phyloP scores from a whole-genome alignment of 2,888 invertebrate species.

The Sarcophaga caerulescens region DNA sequence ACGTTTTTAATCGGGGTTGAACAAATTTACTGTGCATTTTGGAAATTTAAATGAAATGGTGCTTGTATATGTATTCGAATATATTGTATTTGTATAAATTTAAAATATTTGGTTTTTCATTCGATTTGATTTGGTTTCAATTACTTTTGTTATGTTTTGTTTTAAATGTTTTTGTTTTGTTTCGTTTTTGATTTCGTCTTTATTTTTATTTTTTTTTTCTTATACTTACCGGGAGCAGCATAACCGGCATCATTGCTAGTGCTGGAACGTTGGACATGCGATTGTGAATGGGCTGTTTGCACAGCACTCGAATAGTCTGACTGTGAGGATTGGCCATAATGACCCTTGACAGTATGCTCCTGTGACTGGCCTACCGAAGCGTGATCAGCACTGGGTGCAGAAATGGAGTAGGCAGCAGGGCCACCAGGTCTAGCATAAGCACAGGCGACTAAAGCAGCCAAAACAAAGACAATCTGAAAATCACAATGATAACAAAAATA shows the following conservation, averaged over 20 bases:
- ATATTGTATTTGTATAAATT: not conserved
- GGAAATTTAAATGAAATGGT: constrained; percentile 20
- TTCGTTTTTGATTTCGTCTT: not conserved
- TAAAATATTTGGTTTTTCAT: not conserved
- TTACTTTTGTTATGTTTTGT: not conserved
- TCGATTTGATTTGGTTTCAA: not conserved
- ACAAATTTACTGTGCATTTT: constrained; percentile 50
- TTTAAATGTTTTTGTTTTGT: not conserved
- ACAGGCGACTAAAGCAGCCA: constrained; percentile 78
- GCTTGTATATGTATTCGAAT: constrained; percentile 23
- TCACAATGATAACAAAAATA: not conserved
- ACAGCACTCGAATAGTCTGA: constrained; percentile 81
- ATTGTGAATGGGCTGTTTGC: constrained; percentile 80
- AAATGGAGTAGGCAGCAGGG: constrained; percentile 80
- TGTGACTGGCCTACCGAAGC: constrained; percentile 80
- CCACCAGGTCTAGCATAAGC: constrained; percentile 79
- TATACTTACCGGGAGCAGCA: constrained; percentile 75
- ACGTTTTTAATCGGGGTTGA: not conserved
- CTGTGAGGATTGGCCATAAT: constrained; percentile 80
- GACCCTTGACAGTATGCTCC: constrained; percentile 81
- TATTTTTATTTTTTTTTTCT: not conserved
- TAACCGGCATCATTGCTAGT: constrained; percentile 79
- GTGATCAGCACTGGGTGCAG: constrained; percentile 80
- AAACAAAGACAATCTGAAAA: constrained; percentile 76
- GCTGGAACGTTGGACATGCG: constrained; percentile 80